These are phyloP conservation scores for Aquatica leii DNA, from an alignment of 2,888 invertebrate species.

Conservation along the genomic window DNA sequence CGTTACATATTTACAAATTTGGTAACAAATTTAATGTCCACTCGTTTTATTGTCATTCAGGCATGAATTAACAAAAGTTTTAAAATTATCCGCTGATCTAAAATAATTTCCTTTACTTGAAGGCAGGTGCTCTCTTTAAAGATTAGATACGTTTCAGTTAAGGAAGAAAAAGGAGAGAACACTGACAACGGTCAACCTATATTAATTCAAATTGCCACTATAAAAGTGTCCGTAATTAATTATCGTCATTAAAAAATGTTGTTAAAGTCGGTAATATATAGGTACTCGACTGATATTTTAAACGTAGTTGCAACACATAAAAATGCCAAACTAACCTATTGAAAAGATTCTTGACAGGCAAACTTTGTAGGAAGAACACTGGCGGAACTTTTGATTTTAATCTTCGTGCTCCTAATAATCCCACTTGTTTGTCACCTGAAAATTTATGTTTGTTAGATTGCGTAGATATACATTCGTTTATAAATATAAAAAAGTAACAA, in stretches of 20 bases:
- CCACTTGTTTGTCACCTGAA: conserved; percentile 18
- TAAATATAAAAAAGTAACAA: not conserved
- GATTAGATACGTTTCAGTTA: conserved; percentile 20
- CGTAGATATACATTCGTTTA: not conserved
- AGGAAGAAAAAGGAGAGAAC: not conserved
- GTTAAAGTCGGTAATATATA: not conserved
- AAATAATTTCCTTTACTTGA: conserved; percentile 6
- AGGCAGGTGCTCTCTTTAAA: conserved; percentile 19
- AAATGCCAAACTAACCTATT: conserved; percentile 22
- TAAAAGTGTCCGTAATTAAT: conserved; percentile 28
- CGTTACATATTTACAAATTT: not conserved
- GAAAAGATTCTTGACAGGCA: conserved; percentile 4
- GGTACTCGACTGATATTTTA: conserved; percentile 7
- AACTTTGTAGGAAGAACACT: not conserved
- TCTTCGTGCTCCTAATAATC: conserved; percentile 12
- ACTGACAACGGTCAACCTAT: conserved; percentile 25
- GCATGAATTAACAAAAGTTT: conserved; percentile 4
- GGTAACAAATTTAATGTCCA: conserved; percentile 11
- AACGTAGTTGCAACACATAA: conserved; percentile 18
- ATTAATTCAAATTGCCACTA: conserved; percentile 26
- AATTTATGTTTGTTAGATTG: conserved; percentile 15
- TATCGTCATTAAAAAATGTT: conserved; percentile 18
- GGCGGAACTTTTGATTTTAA: conserved; percentile 17
- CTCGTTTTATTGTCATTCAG: conserved; percentile 9
- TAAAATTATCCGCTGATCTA: conserved; percentile 15